A percentile compares a stretch with the other conserved stretches of the same genome.
phyloP scores from a whole-genome alignment of 1,140 invertebrate genomes.

The Drosophila asahinai region DNA sequence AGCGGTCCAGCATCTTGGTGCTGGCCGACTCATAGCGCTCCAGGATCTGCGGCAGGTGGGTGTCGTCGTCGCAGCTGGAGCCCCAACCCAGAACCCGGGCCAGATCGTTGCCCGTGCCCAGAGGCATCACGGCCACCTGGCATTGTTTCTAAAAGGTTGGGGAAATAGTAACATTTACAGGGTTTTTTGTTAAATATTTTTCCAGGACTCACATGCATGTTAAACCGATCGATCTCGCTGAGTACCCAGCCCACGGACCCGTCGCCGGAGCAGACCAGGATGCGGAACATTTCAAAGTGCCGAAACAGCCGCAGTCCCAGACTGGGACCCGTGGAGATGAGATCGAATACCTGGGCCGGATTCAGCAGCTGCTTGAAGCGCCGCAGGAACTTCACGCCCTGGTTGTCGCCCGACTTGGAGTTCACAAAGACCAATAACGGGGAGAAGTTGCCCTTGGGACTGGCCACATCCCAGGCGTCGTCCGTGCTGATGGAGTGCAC shows the following conservation, averaged over 20 bases:
- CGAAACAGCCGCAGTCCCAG: conserved; percentile 95
- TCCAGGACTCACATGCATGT: conserved; percentile 93
- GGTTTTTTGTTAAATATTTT: neutral
- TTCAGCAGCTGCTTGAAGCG: conserved; percentile 98
- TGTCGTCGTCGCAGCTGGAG: conserved; percentile 96
- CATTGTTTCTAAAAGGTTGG: conserved; percentile 90
- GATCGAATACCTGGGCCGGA: conserved; percentile 98
- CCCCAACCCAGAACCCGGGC: conserved; percentile 98
- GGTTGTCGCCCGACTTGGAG: conserved; percentile 98
- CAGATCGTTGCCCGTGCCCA: conserved; percentile 98
- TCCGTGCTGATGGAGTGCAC: conserved; percentile 95
- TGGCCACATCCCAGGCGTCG: conserved; percentile 95
- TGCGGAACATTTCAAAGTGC: conserved; percentile 96
- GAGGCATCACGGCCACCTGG: conserved; percentile 95
- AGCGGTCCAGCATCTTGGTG: conserved; percentile 98
- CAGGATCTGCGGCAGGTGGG: conserved; percentile 95
- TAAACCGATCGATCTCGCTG: conserved; percentile 95
- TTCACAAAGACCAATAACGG: conserved; percentile 98
- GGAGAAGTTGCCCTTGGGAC: conserved; percentile 89
- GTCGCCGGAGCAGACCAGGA: conserved; percentile 96
- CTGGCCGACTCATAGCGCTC: conserved; percentile 97
- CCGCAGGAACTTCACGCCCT: conserved; percentile 97
- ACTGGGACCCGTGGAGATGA: conserved; percentile 94
- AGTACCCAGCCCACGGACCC: conserved; percentile 97
- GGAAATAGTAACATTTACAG: neutral